A percentile compares a stretch with the other conserved stretches of the same genome.
Evolutionary conservation across 2,888 invertebrate species (phyloP).

Genomic region (Stenotaenia linearis): DNA sequence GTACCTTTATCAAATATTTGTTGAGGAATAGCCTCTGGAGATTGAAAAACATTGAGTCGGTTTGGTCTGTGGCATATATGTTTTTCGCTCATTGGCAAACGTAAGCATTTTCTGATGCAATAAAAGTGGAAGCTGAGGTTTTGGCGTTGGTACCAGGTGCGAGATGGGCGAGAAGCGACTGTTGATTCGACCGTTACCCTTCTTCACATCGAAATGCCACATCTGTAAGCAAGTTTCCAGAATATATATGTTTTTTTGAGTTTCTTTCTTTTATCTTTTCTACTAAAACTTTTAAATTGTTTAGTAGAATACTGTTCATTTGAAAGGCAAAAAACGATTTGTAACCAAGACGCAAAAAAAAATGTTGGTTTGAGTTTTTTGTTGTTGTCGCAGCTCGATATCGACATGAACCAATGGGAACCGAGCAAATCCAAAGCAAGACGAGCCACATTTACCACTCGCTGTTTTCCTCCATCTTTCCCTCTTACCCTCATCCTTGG

Average conservation of each 20-base stretch:
- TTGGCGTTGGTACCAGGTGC: constrained; percentile 1
- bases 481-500: constrained; percentile 4
- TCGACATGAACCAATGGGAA: constrained; percentile 5
- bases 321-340: not conserved
- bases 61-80: constrained; percentile 1
- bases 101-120: constrained; percentile 20
- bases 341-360: not conserved
- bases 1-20: constrained; percentile 1
- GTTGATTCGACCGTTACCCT: not conserved
- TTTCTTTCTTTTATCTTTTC: not conserved
- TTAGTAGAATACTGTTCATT: not conserved
- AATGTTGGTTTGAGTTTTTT: not conserved
- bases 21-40: not conserved
- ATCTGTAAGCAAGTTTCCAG: constrained; percentile 6
- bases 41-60: constrained; percentile 7
- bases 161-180: constrained; percentile 24
- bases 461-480: constrained; percentile 4
- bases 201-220: not conserved
- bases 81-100: constrained; percentile 19
- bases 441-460: constrained; percentile 5
- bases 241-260: not conserved
- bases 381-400: not conserved
- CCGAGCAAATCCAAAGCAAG: not conserved
- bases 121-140: constrained; percentile 16
- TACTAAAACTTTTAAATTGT: not conserved